Evolutionary conservation across 2,113 vertebrate genomes (phyloP), one percentile per base, ranked within the genome.

Genomic region (Nycticryphes semicollaris): DNA sequence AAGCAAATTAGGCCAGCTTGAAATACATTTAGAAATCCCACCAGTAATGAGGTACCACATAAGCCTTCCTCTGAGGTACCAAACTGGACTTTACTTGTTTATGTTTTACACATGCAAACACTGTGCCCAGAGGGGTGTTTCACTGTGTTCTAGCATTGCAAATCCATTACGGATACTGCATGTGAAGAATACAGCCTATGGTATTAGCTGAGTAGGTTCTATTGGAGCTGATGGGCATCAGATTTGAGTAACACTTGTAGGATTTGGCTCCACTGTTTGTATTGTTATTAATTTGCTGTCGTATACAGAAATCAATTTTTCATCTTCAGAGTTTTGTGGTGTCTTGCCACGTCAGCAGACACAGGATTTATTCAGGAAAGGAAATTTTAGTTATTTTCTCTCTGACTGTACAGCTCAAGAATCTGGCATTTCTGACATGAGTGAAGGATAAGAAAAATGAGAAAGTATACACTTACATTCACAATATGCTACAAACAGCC

Each of bases 351-450:
- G 81, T 91, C 89, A 94, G 89, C 78, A 96, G 81, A 88, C 86
- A 66, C 72, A 75, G 80, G 72, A 84, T 76, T 90, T 78, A 95
- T 91, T 90, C 78, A 28, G 87, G 81, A 95, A 89, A 86, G 78
- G 89, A 80, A 75, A 77, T 93, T 95, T 87, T 64, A 74, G 78
- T 93, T 94, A 53, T 96, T 96, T 95, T 91, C 64, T 62, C 60
- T 87, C 60, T n/a, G 70, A 41, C 39, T 93, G 51, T 84, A 31
- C 43, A 57, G 90, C 87, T 90, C 76, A 59, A 81, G 77, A 53
- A n/a, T 72, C 47, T 95, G 81, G 43, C 90, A 75, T 84, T 94
- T 95, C 87, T 96, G 96, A 94, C 78, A 37, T 27, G 56, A 81
- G 51, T 57, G 89, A 94, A 73, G 60, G 89, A 37, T 77, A 45